Evolutionary conservation across 2,113 vertebrate species (phyloP).

Genomic region (Apteryx mantelli): DNA sequence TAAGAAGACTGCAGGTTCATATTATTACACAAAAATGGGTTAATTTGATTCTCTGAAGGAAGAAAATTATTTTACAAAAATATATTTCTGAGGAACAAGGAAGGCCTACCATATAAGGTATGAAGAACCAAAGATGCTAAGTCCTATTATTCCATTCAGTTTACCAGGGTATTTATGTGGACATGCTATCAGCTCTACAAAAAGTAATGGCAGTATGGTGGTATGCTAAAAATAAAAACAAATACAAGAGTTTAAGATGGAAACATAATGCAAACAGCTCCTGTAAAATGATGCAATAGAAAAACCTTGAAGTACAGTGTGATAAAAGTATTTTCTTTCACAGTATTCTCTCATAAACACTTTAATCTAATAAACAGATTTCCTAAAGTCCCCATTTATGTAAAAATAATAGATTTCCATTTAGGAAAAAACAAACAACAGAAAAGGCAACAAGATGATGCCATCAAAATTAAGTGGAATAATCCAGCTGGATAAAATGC

Average conservation of each 20-base stretch:
- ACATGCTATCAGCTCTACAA: constrained; percentile 61
- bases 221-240: constrained; percentile 7
- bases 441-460: background rate
- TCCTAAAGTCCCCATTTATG: background rate
- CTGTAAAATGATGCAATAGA: background rate
- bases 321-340: background rate
- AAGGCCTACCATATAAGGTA: constrained; percentile 63
- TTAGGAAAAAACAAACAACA: background rate
- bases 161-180: constrained; percentile 36
- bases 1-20: background rate
- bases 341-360: background rate
- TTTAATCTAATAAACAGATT: background rate
- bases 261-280: background rate
- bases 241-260: background rate
- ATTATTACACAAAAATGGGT: too few relatives aligned
- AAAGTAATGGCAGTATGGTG: constrained; percentile 57
- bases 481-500: background rate
- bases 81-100: background rate
- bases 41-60: background rate
- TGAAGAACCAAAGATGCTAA: constrained; percentile 17
- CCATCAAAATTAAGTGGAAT: background rate
- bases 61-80: background rate
- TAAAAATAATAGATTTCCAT: background rate
- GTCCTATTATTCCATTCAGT: constrained; percentile 8
- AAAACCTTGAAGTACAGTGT: background rate